Evolutionary conservation across 2,113 vertebrate species (phyloP).

Genomic region (Cebidichthys violaceus): DNA sequence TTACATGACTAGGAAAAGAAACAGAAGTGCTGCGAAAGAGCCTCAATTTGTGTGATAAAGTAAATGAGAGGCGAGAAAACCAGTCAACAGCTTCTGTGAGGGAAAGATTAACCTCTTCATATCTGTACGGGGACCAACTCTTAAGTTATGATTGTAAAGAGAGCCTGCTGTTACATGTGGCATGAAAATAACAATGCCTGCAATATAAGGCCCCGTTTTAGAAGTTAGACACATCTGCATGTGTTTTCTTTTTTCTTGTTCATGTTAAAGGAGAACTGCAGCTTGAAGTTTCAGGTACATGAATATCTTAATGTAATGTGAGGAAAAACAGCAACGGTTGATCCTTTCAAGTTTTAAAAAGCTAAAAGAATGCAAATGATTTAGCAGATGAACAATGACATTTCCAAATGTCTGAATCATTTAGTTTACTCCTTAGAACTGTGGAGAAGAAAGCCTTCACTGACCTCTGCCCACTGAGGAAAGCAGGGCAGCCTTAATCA

Average conservation of each 20-base stretch:
- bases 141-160: slow-evolving; percentile 74
- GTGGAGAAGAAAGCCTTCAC: slow-evolving; percentile 29
- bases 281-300: slow-evolving; percentile 6
- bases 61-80: slow-evolving; percentile 75
- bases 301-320: neutral
- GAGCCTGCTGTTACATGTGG: slow-evolving; percentile 64
- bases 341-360: slow-evolving; percentile 4
- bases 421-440: slow-evolving; percentile 13
- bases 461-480: slow-evolving; percentile 35
- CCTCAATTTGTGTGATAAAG: slow-evolving; percentile 81
- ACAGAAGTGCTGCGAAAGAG: slow-evolving; percentile 79
- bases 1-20: slow-evolving; percentile 83
- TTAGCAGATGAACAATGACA: slow-evolving; percentile 21
- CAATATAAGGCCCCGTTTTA: slow-evolving; percentile 1
- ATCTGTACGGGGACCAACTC: slow-evolving; percentile 70
- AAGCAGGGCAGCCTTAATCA: slow-evolving; percentile 63
- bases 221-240: slow-evolving; percentile 3
- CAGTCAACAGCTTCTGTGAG: slow-evolving; percentile 69
- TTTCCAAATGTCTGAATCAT: slow-evolving; percentile 48
- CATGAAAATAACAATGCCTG: slow-evolving; percentile 65
- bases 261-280: neutral
- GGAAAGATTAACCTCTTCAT: slow-evolving; percentile 82
- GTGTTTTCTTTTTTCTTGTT: neutral
- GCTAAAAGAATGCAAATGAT: slow-evolving; percentile 8
- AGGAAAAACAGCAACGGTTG: neutral